Percentiles rank a stretch among this genome's conserved stretches.
These are phyloP conservation scores for Chrysina gloriosa DNA, from an alignment of 2,888 invertebrate species.

Conservation along the genomic window DNA sequence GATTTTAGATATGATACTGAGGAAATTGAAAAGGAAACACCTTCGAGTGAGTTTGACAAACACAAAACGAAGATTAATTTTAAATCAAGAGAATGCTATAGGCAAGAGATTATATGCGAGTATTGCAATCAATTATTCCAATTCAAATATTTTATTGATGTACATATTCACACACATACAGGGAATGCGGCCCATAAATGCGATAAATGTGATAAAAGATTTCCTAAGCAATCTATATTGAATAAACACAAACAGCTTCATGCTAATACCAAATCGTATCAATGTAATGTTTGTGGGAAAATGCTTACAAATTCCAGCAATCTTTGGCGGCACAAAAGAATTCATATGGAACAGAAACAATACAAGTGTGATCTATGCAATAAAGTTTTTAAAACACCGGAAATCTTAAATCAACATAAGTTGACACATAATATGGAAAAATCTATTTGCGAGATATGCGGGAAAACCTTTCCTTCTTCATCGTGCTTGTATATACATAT, in stretches of 20 bases:
- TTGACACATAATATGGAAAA: neutral
- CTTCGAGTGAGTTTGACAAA: neutral
- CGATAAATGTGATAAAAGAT: conserved; percentile 11
- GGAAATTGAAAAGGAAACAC: neutral
- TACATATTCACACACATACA: conserved; percentile 16
- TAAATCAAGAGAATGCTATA: neutral
- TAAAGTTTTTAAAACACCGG: conserved; percentile 1
- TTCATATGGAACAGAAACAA: conserved; percentile 2
- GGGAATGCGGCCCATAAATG: conserved; percentile 3
- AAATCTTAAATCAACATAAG: neutral
- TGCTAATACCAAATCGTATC: neutral
- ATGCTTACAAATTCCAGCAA: neutral
- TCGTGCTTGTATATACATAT: neutral
- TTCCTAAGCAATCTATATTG: neutral
- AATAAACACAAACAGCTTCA: conserved; percentile 17
- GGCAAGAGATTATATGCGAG: neutral
- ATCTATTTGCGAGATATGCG: conserved; percentile 23
- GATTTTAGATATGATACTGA: no score
- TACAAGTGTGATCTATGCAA: conserved; percentile 10
- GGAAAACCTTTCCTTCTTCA: neutral
- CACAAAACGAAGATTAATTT: neutral
- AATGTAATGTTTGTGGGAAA: conserved; percentile 6
- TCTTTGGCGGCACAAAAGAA: neutral
- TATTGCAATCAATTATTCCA: conserved; percentile 2
- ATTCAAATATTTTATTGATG: neutral